Evolutionary conservation across 2,888 invertebrate genomes (phyloP), one percentile per base, ranked within the genome.

Genomic region (Strigamia transsilvanica): DNA sequence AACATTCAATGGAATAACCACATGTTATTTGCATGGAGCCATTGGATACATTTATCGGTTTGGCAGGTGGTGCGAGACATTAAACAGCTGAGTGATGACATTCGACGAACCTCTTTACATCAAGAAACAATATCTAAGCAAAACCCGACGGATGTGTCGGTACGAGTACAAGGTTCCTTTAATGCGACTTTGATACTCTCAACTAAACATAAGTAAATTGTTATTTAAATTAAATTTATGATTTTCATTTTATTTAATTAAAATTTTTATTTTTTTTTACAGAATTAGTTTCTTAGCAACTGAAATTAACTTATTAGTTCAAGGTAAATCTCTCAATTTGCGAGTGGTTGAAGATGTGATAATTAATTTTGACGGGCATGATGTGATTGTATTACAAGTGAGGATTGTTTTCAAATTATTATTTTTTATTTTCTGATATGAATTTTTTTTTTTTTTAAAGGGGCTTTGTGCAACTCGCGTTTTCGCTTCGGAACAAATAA

Each of bases 371-470:
- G 91, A 91, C 84, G 91, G 91, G 0, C 91, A 91, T 84, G 91
- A 92, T 4, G 90, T 91, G 83, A 89, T 93, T 38, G 91, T 91
- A 80, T 88, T 93, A 91, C 93, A 80, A 92, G 93, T 90, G 88
- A 90, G 89, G 86, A 87, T 51, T 18, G 32, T 80, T 18, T 73
- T 34, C 73, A 61, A 32, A 77, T 56, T 38, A 42, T 51, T 18
- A 27, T 21, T 34, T 79, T 27, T 21, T 51, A 9, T 21, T 38
- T 12, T 13, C 18, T 73, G 12, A 34, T 21, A 27, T n/a, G 46
- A 13, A 9, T 38, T 41, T 42, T 7, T 41, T 42, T 10, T 9
- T 23, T 13, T 12, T 51, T 77, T 42, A 18, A 27, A 80, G 46
- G 80, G 23, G 5, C 51, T 51, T 18, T 51, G 27, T 27, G 56